phyloP scores from a whole-genome alignment of 2,797 vertebrate genomes.

The Rhincodon typus region DNA sequence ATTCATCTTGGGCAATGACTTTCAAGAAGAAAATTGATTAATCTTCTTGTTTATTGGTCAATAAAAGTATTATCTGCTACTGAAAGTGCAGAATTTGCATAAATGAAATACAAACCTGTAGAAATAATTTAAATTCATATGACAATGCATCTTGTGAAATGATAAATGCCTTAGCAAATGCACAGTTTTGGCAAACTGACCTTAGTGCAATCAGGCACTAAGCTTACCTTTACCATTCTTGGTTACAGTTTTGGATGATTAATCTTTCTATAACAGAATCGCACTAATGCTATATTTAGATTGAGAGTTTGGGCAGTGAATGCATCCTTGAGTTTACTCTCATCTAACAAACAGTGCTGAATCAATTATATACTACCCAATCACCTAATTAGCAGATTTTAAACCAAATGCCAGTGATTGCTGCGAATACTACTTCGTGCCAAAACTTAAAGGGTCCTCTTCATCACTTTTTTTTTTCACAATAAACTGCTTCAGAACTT shows the following conservation, averaged over 20 bases:
- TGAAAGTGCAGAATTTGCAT: slow-evolving; percentile 16
- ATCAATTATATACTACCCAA: neutral
- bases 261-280: slow-evolving; percentile 12
- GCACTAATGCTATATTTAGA: neutral
- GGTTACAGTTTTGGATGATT: neutral
- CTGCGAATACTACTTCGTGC: neutral
- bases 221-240: neutral
- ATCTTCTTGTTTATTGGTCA: neutral
- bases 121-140: slow-evolving; percentile 7
- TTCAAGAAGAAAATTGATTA: slow-evolving; percentile 31
- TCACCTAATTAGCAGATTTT: neutral
- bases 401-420: neutral
- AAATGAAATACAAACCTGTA: neutral
- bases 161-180: slow-evolving; percentile 8
- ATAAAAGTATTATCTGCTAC: slow-evolving; percentile 18
- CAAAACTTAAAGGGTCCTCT: neutral
- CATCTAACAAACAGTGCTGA: neutral
- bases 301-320: neutral
- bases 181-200: slow-evolving; percentile 19
- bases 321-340: neutral
- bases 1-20: slow-evolving; percentile 30
- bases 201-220: neutral
- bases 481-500: neutral
- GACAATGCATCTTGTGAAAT: neutral
- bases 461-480: neutral